Percentiles rank a stretch among this genome's conserved stretches.
phyloP scores from a whole-genome alignment of 2,113 vertebrate genomes.

The Lanius collurio region DNA sequence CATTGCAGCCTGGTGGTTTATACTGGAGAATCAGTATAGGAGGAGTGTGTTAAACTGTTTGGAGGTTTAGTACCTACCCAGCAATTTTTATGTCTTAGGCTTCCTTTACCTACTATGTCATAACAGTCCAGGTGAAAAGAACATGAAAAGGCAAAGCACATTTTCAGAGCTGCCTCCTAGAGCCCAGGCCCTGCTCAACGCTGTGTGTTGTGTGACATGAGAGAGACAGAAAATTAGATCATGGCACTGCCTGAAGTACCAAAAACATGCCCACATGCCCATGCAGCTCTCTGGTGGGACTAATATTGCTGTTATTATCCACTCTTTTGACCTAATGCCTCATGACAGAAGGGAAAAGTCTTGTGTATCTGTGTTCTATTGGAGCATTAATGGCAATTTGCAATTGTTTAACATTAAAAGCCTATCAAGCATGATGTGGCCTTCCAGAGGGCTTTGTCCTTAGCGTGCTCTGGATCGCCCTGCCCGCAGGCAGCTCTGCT shows the following conservation, averaged over 20 bases:
- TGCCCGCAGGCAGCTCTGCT: background rate
- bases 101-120: background rate
- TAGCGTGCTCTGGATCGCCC: background rate
- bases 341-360: background rate
- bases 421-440: background rate
- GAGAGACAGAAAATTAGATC: background rate
- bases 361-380: background rate
- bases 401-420: slow-evolving; percentile 11
- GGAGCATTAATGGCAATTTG: slow-evolving; percentile 25
- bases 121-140: background rate
- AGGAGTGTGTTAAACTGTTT: slow-evolving; percentile 44
- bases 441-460: background rate
- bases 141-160: background rate
- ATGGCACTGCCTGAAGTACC: background rate
- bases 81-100: background rate
- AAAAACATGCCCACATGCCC: background rate
- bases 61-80: background rate
- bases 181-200: background rate
- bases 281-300: background rate
- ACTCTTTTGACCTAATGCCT: background rate
- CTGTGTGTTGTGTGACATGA: accelerated
- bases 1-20: slow-evolving; percentile 42
- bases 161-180: background rate
- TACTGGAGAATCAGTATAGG: background rate
- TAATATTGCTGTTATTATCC: background rate